Base-by-base conservation (phyloP, 1,140 invertebrate species). In the Halictus rubicundus region DNA sequence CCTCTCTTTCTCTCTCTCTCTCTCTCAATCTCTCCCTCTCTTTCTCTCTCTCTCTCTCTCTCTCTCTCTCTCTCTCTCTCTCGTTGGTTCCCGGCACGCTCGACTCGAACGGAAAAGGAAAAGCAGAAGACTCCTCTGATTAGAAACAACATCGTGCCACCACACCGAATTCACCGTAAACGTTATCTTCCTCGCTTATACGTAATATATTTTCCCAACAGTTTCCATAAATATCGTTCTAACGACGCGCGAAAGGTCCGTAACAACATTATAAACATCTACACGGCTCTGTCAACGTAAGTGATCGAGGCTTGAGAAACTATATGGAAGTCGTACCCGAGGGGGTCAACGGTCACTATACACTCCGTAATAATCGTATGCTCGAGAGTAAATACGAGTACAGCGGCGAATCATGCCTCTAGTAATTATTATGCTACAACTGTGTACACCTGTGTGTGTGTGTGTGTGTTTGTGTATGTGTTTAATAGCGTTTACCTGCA, bases 181-280 rank as follows among this genome's bases (percentile, higher is more conserved):
- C 54, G n/a, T 7, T 57, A 0, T 32, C 32, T n/a, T n/a, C 21
- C 21, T 57, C 54, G 54, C n/a, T 21, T 57, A 57, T n/a, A 57
- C 8, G 54, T 57, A 57, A n/a, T 57, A 57, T n/a, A 78, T 78
- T 54, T 32, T 57, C 12, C 46, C 52, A 72, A 72, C 68, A 78
- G 39, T 71, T 61, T 78, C 57, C 37, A 77, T 63, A 77, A 77
- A 77, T 60, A 37, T 77, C 66, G 75, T 42, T 60, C 54, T 19
- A 69, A 46, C 39, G 71, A 66, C 23, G 49, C 68, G 69, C 66
- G 39, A 69, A 61, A 49, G 23, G 10, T 72, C 21, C n/a, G 46
- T 60, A 78, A 78, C 76, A 78, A 78, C 52, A 64, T 21, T 32
- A 72, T 78, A 78, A 78, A 78, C 12, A 78, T 72, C 60, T 78